These are phyloP conservation scores for Abrostola tripartita DNA, from an alignment of 2,888 invertebrate species.

Conservation along the genomic window DNA sequence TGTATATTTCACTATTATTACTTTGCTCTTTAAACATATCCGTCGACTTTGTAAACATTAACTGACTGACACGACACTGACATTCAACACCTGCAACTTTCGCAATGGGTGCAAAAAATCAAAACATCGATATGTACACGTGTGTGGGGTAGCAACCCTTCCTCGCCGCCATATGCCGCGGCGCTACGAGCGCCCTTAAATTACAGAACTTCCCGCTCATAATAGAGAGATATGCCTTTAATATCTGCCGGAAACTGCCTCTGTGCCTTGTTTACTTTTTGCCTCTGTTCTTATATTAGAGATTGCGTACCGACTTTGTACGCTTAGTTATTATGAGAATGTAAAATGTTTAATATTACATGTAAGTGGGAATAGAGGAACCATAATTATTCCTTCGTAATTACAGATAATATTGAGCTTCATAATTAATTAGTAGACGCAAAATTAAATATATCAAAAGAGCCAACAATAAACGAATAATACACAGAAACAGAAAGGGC, in stretches of 20 bases:
- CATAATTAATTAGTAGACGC: neutral
- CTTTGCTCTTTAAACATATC: too few relatives aligned
- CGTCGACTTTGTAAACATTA: neutral
- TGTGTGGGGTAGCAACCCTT: constrained; percentile 70
- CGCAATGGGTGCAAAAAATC: constrained; percentile 33
- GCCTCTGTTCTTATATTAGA: constrained; percentile 83
- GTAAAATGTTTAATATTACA: constrained; percentile 40
- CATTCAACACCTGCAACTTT: neutral
- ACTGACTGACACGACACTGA: neutral
- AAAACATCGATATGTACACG: constrained; percentile 50
- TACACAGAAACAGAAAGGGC: constrained; percentile 56
- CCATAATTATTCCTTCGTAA: neutral
- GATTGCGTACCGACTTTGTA: constrained; percentile 57
- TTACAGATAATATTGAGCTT: neutral
- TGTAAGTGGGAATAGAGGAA: constrained; percentile 24
- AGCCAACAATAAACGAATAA: constrained; percentile 23
- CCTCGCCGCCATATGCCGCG: constrained; percentile 83
- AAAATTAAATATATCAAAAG: neutral
- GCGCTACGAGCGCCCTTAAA: constrained; percentile 81
- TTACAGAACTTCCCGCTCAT: constrained; percentile 88
- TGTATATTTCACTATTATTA: too few relatives aligned
- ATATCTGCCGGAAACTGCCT: constrained; percentile 86
- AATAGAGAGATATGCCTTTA: constrained; percentile 89
- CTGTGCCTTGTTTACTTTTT: constrained; percentile 85
- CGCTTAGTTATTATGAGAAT: constrained; percentile 43